Evolutionary conservation across 2,113 vertebrate species (phyloP).

Genomic region (Microcebus griseorufus): DNA sequence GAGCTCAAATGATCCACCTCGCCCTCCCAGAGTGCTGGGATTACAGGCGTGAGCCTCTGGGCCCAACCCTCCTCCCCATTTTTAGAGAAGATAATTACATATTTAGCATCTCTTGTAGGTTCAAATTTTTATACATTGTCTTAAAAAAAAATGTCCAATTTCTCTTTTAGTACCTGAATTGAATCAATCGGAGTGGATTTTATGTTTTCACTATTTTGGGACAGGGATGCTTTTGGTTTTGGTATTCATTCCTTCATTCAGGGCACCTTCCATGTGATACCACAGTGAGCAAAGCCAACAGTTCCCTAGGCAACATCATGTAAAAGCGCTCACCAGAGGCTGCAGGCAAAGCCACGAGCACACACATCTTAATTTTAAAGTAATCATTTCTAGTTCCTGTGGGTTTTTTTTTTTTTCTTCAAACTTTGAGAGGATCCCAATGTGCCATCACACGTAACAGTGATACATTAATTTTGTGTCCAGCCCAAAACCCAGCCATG

Average conservation of each 20-base stretch:
- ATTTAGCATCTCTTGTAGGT: not conserved
- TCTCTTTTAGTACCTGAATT: not conserved
- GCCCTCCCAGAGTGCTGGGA: too few relatives aligned
- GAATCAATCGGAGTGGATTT: not conserved
- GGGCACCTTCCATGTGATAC: not conserved
- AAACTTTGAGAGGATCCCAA: conserved; percentile 4
- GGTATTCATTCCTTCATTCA: not conserved
- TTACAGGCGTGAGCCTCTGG: too few relatives aligned
- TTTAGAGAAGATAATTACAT: not conserved
- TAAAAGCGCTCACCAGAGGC: not conserved
- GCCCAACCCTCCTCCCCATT: not conserved
- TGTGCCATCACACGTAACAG: not conserved
- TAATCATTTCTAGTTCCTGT: conserved; percentile 39
- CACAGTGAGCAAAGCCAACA: not conserved
- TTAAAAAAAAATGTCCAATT: not conserved
- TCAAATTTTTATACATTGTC: not conserved
- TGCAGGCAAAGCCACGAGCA: not conserved
- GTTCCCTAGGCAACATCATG: not conserved
- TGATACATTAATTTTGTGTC: conserved; percentile 30
- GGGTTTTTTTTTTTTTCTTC: not conserved
- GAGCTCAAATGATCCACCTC: too few relatives aligned
- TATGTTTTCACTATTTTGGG: not conserved
- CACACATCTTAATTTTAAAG: conserved; percentile 46
- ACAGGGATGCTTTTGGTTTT: not conserved
- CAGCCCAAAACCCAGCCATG: not conserved